Evolutionary conservation across 2,797 vertebrate species (phyloP), one percentile per base, ranked within the genome.

Genomic region (Novumbra hubbsi): DNA sequence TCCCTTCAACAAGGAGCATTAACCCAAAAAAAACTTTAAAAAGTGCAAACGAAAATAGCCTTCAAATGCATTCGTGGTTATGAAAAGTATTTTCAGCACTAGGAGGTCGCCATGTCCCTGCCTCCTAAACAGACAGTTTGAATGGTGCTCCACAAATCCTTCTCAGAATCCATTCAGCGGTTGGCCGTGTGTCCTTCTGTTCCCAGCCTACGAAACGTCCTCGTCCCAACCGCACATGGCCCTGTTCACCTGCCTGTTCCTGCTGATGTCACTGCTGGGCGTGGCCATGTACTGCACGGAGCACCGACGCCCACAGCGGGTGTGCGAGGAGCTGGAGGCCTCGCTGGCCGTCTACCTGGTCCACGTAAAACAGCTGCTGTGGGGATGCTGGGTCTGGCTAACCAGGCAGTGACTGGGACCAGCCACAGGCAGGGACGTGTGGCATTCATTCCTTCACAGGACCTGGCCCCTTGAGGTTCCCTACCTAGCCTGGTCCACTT

Each of bases 381-480:
- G 95, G 90, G 91, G 92, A 81, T 96, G 95, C 86, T 97, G 96
- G 95, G 93, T 90, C 82, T 93, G 95, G 92, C 86, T 96, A 74
- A 93, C 91, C 87, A 95, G 94, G 93, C 94, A 94, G 83, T 96
- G 92, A 94, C 86, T 74, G 63, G 78, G 73, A 75, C 69, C 71
- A 15, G 78, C 79, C 86, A 87, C 78, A 83, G 78, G 81, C 38
- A 81, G 88, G 73, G 77, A 80, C 76, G 64, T 52, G 76, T 24
- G 71, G 62, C 80, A 77, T 76, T 30, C 45, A 81, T 68, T 70
- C 19, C 74, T 49, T 49, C 24, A 73, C 77, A 45, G 41, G 80
- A 79, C 45, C 64, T 76, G 38, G 38, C 73, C 76, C 75, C 38
- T 77, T 70, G 87, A 79, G 83, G 82, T 57, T 12, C 19, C 14